Conservation (phyloP, 2,888 invertebrate species). For the Tetanocera ferruginea region DNA sequence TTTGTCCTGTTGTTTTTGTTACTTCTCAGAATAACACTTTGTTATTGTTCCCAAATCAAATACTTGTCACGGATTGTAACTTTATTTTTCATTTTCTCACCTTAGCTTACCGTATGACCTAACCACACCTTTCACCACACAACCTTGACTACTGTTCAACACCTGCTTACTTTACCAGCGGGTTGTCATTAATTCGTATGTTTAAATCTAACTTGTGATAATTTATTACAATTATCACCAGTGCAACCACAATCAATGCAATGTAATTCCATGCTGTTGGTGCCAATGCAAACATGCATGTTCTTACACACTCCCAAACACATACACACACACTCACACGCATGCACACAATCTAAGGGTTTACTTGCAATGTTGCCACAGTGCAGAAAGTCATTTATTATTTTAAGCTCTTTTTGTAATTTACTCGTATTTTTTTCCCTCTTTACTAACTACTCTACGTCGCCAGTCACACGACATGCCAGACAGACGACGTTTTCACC, state of each 20-base stretch:
- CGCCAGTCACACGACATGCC: background rate
- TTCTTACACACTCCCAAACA: background rate
- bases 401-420: background rate
- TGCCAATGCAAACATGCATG: background rate
- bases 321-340: slow-evolving; percentile 7
- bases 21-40: background rate
- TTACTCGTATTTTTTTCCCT: background rate
- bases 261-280: slow-evolving; percentile 6
- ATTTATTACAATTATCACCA: slow-evolving; percentile 37
- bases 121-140: background rate
- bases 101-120: background rate
- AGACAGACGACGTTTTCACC: background rate
- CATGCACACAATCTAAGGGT: background rate
- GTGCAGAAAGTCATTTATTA: slow-evolving; percentile 26
- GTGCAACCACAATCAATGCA: slow-evolving; percentile 19
- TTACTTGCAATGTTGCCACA: background rate
- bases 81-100: background rate
- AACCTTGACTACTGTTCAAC: background rate
- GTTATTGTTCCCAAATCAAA: background rate
- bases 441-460: background rate
- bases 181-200: slow-evolving; percentile 29
- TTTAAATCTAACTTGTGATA: slow-evolving; percentile 32
- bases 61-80: background rate
- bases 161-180: background rate
- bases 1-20: no score